phyloP scores from a whole-genome alignment of 1,140 invertebrate species.

The Plutomurus gul region DNA sequence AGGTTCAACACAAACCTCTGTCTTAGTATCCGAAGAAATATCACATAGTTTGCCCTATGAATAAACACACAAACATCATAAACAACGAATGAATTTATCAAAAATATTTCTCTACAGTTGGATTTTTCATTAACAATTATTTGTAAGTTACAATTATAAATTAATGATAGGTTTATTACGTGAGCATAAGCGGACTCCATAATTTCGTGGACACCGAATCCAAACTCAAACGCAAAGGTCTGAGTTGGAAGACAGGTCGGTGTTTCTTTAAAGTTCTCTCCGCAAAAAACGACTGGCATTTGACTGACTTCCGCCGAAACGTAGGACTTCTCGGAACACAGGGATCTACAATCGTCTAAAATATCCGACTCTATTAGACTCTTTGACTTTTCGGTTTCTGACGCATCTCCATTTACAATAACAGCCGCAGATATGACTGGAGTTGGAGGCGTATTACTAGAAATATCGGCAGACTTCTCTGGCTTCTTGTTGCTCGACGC shows the following conservation, averaged over 20 bases:
- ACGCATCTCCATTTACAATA: background rate
- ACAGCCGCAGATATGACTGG: no score
- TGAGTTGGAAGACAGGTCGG: background rate
- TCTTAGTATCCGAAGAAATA: no score
- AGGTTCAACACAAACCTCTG: no score
- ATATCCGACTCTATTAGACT: background rate
- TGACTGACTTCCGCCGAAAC: background rate
- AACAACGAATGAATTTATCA: no score
- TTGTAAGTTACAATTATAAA: background rate
- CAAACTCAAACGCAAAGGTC: background rate
- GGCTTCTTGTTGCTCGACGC: background rate
- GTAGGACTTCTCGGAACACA: background rate
- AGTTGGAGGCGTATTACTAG: no score
- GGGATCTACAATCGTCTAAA: background rate
- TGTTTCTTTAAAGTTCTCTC: background rate
- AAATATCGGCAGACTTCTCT: no score
- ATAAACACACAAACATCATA: no score
- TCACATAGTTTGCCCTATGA: no score
- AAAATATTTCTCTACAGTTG: background rate
- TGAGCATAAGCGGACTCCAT: background rate
- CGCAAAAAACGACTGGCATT: background rate
- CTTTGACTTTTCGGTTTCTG: background rate
- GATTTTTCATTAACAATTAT: no score
- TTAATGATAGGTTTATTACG: background rate
- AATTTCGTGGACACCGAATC: background rate